Conservation (phyloP, 2,797 vertebrate genomes). For the Phyllotis vaccarum region DNA sequence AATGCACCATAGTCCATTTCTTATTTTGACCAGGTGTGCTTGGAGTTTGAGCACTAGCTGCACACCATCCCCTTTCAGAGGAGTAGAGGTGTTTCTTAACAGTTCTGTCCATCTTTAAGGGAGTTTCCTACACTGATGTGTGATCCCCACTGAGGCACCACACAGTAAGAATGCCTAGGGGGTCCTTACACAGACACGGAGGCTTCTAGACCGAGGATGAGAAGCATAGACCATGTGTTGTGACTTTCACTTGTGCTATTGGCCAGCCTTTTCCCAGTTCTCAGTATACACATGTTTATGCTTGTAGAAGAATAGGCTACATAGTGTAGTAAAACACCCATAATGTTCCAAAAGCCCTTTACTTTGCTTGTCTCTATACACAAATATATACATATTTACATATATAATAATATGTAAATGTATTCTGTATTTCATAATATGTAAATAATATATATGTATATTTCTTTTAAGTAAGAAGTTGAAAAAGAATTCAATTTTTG, state of each 20-base stretch:
- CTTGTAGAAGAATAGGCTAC: background rate
- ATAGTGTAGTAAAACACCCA: background rate
- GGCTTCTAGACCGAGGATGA: background rate
- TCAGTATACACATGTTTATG: constrained; percentile 19
- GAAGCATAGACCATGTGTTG: background rate
- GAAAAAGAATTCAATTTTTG: constrained; percentile 6
- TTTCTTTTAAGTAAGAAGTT: background rate
- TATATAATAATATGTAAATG: too few species aligned
- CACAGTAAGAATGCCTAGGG: background rate
- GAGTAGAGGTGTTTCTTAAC: constrained; percentile 14
- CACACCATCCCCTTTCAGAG: background rate
- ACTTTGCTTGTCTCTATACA: background rate
- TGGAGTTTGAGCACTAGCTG: background rate
- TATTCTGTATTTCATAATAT: too few species aligned
- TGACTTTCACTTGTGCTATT: background rate
- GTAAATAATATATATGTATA: too few species aligned
- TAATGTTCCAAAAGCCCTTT: background rate
- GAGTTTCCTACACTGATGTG: background rate
- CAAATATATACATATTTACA: background rate
- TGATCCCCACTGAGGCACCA: background rate
- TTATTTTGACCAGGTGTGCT: background rate
- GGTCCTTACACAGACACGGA: background rate
- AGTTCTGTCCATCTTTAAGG: background rate
- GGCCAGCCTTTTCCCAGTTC: background rate
- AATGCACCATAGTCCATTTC: background rate